phyloP scores from a whole-genome alignment of 2,888 invertebrate genomes.

The Erebia ligea region DNA sequence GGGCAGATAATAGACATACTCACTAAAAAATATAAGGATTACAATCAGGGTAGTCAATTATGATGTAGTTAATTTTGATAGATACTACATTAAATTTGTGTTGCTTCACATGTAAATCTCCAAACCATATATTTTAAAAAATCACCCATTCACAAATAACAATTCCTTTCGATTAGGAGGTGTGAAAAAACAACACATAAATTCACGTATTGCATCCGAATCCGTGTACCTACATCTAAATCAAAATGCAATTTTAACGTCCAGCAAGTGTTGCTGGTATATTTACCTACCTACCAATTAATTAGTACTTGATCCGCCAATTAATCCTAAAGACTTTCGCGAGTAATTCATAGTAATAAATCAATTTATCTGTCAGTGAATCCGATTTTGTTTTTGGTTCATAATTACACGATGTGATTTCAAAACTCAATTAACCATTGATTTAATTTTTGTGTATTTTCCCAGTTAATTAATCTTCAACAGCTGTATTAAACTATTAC shows the following conservation, averaged over 20 bases:
- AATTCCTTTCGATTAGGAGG: constrained; percentile 26
- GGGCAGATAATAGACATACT: too few species aligned
- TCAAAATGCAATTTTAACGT: constrained; percentile 38
- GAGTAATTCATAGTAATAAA: not conserved
- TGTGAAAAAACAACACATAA: constrained; percentile 34
- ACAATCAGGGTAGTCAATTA: too few species aligned
- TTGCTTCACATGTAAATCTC: too few species aligned
- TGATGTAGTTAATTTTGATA: too few species aligned
- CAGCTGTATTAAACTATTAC: too few species aligned
- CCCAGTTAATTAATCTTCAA: too few species aligned
- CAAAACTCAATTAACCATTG: too few species aligned
- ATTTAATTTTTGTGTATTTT: too few species aligned
- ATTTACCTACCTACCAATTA: constrained; percentile 30
- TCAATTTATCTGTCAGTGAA: not conserved
- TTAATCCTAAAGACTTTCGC: not conserved
- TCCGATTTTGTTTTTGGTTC: too few species aligned
- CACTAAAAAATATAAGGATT: too few species aligned
- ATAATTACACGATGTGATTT: too few species aligned
- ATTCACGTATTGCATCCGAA: constrained; percentile 28
- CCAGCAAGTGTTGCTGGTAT: constrained; percentile 27
- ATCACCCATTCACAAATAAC: not conserved
- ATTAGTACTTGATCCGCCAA: constrained; percentile 18
- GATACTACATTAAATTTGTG: too few species aligned
- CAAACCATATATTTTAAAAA: not conserved
- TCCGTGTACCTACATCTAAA: constrained; percentile 32